Base-by-base conservation (phyloP, 2,888 invertebrate species). In the Sinohyriopsis cumingii region DNA sequence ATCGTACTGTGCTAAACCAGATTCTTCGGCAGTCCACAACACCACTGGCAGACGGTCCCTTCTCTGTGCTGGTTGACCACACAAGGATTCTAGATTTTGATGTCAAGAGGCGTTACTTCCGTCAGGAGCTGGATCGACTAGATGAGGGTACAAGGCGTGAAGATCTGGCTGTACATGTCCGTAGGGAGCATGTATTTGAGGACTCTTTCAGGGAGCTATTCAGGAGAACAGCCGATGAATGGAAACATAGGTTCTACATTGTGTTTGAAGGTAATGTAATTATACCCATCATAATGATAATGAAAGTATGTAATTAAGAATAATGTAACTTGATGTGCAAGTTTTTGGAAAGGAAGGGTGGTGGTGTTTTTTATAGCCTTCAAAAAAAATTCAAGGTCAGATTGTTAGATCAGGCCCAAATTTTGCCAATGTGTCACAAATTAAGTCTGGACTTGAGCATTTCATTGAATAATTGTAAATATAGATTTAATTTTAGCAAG, bases 161-260 rank as follows among this genome's bases (percentile, higher is more conserved):
- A 88, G 96, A 96, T 89, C 92, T 96, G 55, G 95, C 96, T 3
- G 94, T 96, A 0, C 95, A 96, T 89, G 95, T 96, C 4, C 92
- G 95, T 55, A 92, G 96, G 72, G 94, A 94, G 68, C 94, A 95
- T 81, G 95, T 96, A 3, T 96, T 96, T 88, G 95, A 96, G 89
- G 96, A 96, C 86, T 96, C 95, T 0, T 96, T 95, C 91, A 92
- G 96, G 68, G 95, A 96, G 86, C 91, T 96, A 64, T 95, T 95
- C 88, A 92, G 96, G 56, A 92, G 95, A 65, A 92, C 94, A 59
- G 93, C 95, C 0, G 95, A 95, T 84, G 96, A 96, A 87, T 96
- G 96, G 96, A 96, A 96, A 88, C 95, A 95, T 90, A 92, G 96
- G 63, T 96, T 96, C 90, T 96, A 96, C 88, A 96, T 96, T 85